phyloP scores from a whole-genome alignment of 1,140 invertebrate genomes.

The Euglossa dilemma region DNA sequence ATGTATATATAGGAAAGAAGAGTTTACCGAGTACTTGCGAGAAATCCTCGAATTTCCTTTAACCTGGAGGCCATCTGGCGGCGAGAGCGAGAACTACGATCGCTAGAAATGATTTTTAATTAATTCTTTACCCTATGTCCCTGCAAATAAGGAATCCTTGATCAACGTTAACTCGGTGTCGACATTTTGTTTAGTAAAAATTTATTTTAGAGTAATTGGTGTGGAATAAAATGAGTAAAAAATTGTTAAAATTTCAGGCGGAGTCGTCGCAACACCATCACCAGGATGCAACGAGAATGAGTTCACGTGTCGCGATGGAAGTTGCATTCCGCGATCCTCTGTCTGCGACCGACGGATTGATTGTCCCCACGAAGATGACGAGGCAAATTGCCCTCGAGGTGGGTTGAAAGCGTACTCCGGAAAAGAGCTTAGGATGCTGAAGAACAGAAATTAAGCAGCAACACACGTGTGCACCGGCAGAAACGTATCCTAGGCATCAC shows the following conservation, averaged over 20 bases:
- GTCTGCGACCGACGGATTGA: slow-evolving; percentile 90
- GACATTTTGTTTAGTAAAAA: too few relatives aligned
- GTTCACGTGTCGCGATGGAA: slow-evolving; percentile 83
- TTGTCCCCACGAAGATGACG: slow-evolving; percentile 92
- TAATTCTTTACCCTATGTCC: too few relatives aligned
- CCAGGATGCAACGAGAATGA: slow-evolving; percentile 79
- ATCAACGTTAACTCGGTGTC: too few relatives aligned
- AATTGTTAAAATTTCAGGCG: slow-evolving; percentile 72
- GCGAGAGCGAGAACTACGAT: too few relatives aligned
- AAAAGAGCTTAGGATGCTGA: neutral
- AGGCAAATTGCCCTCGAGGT: slow-evolving; percentile 80
- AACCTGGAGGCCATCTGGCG: too few relatives aligned
- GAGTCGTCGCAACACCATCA: slow-evolving; percentile 21
- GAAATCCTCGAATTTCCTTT: too few relatives aligned
- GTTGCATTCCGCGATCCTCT: slow-evolving; percentile 85
- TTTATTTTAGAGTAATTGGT: too few relatives aligned
- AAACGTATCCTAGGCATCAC: slow-evolving; percentile 7
- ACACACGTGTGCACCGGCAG: neutral
- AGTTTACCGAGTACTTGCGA: too few relatives aligned
- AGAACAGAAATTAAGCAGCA: neutral
- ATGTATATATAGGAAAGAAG: too few relatives aligned
- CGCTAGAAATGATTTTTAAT: too few relatives aligned
- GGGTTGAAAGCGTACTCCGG: slow-evolving; percentile 29
- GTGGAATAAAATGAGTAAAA: neutral
- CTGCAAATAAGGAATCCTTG: too few relatives aligned